These are phyloP conservation scores for Catamblyrhynchus diadema DNA, from an alignment of 2,797 vertebrate species.

Conservation along the genomic window DNA sequence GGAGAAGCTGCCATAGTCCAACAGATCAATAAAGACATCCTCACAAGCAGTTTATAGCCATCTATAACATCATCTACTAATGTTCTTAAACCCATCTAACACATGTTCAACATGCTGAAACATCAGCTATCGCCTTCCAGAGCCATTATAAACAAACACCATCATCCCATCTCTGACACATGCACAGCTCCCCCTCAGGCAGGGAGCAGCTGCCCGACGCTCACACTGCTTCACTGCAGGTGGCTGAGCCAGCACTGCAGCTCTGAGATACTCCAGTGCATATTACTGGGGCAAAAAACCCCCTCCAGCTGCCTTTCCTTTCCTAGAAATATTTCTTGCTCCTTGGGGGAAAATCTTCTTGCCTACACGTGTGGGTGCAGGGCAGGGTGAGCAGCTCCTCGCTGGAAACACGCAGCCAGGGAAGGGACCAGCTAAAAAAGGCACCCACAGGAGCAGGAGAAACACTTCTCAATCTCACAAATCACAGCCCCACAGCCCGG, in stretches of 20 bases:
- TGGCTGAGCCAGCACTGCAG: background rate
- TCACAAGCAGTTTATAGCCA: conserved; percentile 47
- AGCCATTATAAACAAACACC: conserved; percentile 30
- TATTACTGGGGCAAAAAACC: background rate
- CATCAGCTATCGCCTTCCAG: background rate
- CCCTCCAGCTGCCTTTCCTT: background rate
- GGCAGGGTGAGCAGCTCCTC: background rate
- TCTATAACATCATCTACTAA: conserved; percentile 30
- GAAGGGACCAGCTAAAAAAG: background rate
- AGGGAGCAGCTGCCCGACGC: background rate
- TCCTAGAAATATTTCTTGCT: background rate
- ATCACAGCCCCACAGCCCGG: too few species aligned
- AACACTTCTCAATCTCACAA: background rate
- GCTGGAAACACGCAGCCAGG: background rate
- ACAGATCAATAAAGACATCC: conserved; percentile 57
- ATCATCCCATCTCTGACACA: background rate
- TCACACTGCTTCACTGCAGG: background rate
- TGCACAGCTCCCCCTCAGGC: background rate
- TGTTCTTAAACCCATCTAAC: conserved; percentile 44
- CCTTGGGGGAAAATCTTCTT: background rate
- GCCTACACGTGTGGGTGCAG: accelerated
- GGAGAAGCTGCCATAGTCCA: background rate
- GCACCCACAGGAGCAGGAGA: background rate
- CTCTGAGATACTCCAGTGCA: background rate
- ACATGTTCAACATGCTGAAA: conserved; percentile 37